Percentiles rank a stretch among this genome's conserved stretches.
Conservation (phyloP, 2,888 invertebrate genomes). For the Sycophila texana region DNA sequence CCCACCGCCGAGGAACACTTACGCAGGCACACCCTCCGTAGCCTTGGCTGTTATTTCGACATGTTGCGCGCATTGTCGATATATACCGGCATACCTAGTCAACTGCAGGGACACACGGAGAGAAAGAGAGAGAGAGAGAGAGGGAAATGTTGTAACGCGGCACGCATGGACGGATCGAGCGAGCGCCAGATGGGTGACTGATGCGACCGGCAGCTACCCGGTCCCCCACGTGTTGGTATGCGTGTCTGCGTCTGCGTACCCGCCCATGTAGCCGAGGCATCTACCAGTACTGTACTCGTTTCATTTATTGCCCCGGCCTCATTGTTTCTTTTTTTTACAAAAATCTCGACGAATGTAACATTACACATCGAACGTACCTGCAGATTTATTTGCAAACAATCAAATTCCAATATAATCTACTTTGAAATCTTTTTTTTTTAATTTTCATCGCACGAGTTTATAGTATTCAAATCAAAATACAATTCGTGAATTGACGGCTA, state of each 20-base stretch:
- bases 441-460: no score
- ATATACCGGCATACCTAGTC: constrained; percentile 33
- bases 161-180: constrained; percentile 72
- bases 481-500: no score
- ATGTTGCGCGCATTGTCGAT: constrained; percentile 73
- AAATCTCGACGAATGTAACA: background rate
- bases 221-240: background rate
- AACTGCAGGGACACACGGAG: constrained; percentile 22
- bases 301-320: constrained; percentile 23
- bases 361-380: no score
- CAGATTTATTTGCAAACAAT: no score
- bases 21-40: constrained; percentile 39
- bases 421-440: no score
- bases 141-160: constrained; percentile 65
- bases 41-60: constrained; percentile 66
- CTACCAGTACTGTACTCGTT: constrained; percentile 12
- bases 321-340: background rate
- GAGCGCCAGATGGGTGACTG: constrained; percentile 75
- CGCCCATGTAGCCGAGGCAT: constrained; percentile 30
- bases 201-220: constrained; percentile 66
- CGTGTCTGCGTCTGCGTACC: constrained; percentile 11
- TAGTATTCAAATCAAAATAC: no score
- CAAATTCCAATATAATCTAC: no score
- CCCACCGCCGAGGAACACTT: constrained; percentile 49
- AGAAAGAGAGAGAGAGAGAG: constrained; percentile 29